These are phyloP conservation scores for Argya squamiceps DNA, from an alignment of 2,797 vertebrate species.

Conservation along the genomic window DNA sequence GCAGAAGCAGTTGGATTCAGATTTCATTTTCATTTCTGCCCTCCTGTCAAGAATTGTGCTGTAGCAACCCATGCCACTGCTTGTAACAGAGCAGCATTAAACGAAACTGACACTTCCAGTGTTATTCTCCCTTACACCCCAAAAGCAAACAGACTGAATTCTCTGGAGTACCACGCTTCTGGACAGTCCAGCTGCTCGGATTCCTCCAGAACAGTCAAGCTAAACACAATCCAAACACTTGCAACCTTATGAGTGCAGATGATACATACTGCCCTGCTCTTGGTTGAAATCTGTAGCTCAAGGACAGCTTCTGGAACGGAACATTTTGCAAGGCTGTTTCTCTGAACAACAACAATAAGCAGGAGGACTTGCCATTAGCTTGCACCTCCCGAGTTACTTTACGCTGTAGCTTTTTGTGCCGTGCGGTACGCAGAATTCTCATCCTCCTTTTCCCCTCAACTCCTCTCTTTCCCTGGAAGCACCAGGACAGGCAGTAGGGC, in stretches of 20 bases:
- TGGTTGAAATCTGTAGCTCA: neutral
- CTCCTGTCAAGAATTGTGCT: neutral
- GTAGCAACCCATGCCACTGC: neutral
- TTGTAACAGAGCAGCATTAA: neutral
- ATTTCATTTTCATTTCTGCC: neutral
- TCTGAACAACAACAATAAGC: neutral
- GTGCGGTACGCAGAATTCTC: fast-evolving
- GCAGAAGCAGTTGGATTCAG: neutral
- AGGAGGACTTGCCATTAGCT: neutral
- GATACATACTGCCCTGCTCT: neutral
- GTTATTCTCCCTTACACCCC: neutral
- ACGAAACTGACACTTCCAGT: neutral
- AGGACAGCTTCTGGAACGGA: neutral
- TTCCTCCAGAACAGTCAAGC: neutral
- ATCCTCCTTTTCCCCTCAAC: neutral
- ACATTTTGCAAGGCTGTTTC: neutral
- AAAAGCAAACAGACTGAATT: neutral
- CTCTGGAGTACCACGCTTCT: fast-evolving
- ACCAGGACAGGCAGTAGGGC: neutral
- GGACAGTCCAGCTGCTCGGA: neutral
- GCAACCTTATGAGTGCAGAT: neutral
- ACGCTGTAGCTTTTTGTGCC: neutral
- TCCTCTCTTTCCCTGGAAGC: neutral
- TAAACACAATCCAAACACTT: neutral
- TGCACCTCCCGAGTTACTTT: neutral